These are phyloP conservation scores for human DNA, from an alignment of 2,113 vertebrate species.

Conservation along the genomic window DNA sequence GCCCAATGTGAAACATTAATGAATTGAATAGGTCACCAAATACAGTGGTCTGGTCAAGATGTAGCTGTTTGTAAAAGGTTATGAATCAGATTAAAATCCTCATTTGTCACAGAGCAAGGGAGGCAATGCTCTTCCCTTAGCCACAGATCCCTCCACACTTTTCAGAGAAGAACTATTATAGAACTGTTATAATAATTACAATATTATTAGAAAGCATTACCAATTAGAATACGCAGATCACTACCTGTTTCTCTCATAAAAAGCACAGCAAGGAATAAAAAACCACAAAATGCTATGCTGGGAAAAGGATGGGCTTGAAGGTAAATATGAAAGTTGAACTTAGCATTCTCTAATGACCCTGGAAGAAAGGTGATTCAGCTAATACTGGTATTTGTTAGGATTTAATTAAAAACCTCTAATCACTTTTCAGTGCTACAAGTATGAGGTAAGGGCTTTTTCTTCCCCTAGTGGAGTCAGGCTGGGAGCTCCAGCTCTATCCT, in stretches of 20 bases:
- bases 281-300: not conserved
- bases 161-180: not conserved
- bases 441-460: not conserved
- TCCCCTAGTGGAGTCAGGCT: not conserved
- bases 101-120: constrained; percentile 45
- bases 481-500: not conserved
- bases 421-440: not conserved
- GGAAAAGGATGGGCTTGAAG: not conserved
- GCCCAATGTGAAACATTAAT: constrained; percentile 73
- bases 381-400: not conserved
- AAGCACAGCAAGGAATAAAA: constrained; percentile 41
- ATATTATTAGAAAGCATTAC: constrained; percentile 15
- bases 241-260: constrained; percentile 23
- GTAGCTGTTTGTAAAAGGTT: constrained; percentile 74
- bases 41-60: constrained; percentile 66
- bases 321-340: not conserved
- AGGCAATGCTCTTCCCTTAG: constrained; percentile 20
- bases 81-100: constrained; percentile 78
- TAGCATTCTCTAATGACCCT: not conserved
- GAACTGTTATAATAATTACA: not conserved
- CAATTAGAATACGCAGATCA: not conserved
- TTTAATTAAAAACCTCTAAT: not conserved
- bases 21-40: constrained; percentile 80
- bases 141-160: not conserved
- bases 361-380: not conserved